Evolutionary conservation across 2,888 invertebrate species (phyloP), one percentile per base, ranked within the genome.

Genomic region (Tethea ocularis): DNA sequence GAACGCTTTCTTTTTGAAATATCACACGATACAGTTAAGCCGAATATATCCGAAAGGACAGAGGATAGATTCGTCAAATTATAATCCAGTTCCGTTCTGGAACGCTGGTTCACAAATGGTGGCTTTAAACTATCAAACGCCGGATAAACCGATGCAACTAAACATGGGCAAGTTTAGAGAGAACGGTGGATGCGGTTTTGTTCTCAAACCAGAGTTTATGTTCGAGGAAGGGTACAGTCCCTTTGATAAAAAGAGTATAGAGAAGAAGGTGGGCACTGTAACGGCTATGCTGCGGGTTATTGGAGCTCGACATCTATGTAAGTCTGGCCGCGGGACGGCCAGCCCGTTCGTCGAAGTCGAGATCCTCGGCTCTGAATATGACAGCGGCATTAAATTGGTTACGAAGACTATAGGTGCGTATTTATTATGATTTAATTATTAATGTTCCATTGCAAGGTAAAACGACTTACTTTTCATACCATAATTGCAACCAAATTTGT

Each of bases 101-200:
- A 98, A 98, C 85, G 95, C 96, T 13, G 99, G 99, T 1, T 97
- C 97, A 54, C 99, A 99, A 88, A 98, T 99, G 98, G 97, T 98
- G 0, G 99, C 99, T 0, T 91, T 99, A 4, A 99, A 99, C 89
- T 99, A 98, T 87, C 99, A 99, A 88, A 99, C 99, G 0, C 94
- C 96, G 63, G 99, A 99, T 84, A 97, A 97, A 79, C 94, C 98
- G 13, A 99, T 99, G 99, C 99, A 99, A 87, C 82, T 99, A 11
- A 99, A 99, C 88, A 96, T 97, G 82, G 98, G 97, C 0, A 97
- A 97, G 82, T 99, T 99, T 82, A 93, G 96, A 29, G 96, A 97
- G 80, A 99, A 99, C 80, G 99, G 98, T 0, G 94, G 95, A 36
- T 98, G 98, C 84, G 99, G 99, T 0, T 99, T 97, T 83, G 93